These are phyloP conservation scores for Tanypteryx hageni DNA, from an alignment of 2,888 invertebrate species.

Conservation along the genomic window DNA sequence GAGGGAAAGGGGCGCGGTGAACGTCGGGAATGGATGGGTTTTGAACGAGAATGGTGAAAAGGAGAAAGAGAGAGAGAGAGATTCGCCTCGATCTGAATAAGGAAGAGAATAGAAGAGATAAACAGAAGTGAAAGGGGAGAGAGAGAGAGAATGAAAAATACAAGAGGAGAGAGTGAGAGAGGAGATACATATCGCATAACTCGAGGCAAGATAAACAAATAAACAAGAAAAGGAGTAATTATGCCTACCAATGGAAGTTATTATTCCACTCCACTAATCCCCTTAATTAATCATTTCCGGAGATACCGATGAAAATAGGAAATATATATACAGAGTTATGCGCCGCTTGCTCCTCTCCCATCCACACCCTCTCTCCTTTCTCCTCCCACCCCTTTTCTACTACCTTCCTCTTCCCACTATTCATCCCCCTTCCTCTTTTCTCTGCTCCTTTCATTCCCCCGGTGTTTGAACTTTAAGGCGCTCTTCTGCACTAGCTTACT, in stretches of 20 bases:
- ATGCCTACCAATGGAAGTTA: conserved; percentile 44
- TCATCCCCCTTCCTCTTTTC: not conserved
- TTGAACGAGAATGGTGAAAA: not conserved
- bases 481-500: not conserved
- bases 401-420: not conserved
- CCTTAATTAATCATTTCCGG: conserved; percentile 45
- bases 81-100: no score
- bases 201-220: not conserved
- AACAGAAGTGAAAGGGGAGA: not conserved
- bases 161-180: not conserved
- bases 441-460: not conserved
- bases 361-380: not conserved
- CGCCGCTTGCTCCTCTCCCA: not conserved
- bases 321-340: not conserved
- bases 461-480: not conserved
- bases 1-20: not conserved
- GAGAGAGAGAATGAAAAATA: not conserved
- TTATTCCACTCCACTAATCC: conserved; percentile 43
- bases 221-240: conserved; percentile 31
- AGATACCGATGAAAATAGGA: not conserved
- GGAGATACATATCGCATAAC: conserved; percentile 25
- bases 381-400: not conserved
- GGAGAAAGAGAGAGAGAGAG: no score
- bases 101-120: no score
- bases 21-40: not conserved